phyloP scores from a whole-genome alignment of 2,797 vertebrate genomes.

The Alosa sapidissima region DNA sequence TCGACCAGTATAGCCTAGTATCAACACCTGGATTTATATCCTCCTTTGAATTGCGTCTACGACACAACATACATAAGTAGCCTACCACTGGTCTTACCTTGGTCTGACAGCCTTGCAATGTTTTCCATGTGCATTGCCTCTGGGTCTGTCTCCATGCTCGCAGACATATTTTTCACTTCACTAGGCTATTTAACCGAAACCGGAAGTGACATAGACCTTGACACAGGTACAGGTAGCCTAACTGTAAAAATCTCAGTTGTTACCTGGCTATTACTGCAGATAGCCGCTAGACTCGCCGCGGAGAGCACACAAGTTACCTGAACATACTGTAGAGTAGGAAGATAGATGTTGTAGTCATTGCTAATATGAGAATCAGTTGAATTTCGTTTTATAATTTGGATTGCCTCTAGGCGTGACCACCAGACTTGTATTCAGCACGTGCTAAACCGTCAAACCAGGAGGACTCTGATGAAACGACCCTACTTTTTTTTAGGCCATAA shows the following conservation, averaged over 20 bases:
- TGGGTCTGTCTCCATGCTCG: slow-evolving; percentile 57
- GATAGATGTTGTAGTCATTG: not conserved
- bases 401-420: too few species aligned
- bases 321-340: not conserved
- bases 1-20: too few species aligned
- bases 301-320: too few species aligned
- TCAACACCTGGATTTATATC: too few species aligned
- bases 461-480: not conserved
- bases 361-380: too few species aligned
- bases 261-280: not conserved
- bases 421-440: too few species aligned
- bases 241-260: not conserved
- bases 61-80: not conserved
- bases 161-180: not conserved
- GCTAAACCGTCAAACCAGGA: not conserved
- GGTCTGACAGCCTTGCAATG: slow-evolving; percentile 53
- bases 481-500: too few species aligned
- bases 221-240: too few species aligned
- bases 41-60: too few species aligned
- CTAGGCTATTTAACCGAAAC: slow-evolving; percentile 32
- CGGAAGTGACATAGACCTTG: slow-evolving; percentile 59
- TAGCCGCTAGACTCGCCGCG: not conserved
- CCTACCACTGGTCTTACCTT: slow-evolving; percentile 54
- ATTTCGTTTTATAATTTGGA: too few species aligned
- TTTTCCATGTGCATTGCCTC: slow-evolving; percentile 47